Percentiles rank a stretch among this genome's conserved stretches.
phyloP scores from a whole-genome alignment of 1,140 invertebrate species.

The Drosophila willistoni region DNA sequence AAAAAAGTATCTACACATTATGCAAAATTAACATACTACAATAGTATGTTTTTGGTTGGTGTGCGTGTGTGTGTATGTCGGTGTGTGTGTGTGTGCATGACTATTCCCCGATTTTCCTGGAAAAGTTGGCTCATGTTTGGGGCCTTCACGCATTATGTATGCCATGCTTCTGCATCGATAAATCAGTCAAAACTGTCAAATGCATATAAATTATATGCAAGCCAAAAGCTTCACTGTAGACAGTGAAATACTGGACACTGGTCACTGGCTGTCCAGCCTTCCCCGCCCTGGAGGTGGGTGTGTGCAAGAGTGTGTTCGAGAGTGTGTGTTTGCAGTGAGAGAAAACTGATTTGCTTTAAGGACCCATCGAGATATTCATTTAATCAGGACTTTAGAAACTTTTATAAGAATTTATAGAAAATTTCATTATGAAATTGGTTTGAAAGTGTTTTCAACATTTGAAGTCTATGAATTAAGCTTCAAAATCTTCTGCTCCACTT shows the following conservation, averaged over 20 bases:
- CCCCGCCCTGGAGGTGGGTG: background rate
- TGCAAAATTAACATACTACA: slow-evolving; percentile 61
- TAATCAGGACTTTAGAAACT: background rate
- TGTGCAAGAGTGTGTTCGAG: background rate
- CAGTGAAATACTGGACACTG: slow-evolving; percentile 37
- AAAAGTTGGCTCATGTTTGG: slow-evolving; percentile 51
- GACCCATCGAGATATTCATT: background rate
- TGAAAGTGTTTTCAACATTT: too few species aligned
- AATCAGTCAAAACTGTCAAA: slow-evolving; percentile 81
- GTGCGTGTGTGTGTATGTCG: slow-evolving; percentile 9
- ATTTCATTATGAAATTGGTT: too few species aligned
- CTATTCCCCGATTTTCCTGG: slow-evolving; percentile 72
- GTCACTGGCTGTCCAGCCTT: slow-evolving; percentile 28
- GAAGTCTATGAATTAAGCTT: too few species aligned
- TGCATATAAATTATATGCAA: slow-evolving; percentile 81
- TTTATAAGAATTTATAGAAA: too few species aligned
- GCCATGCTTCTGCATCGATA: slow-evolving; percentile 78
- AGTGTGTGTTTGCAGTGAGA: background rate
- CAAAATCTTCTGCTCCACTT: too few species aligned
- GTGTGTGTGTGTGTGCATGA: slow-evolving; percentile 55
- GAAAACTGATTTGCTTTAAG: background rate
- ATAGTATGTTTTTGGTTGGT: slow-evolving; percentile 15
- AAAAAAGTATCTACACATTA: slow-evolving; percentile 50
- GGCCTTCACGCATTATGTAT: slow-evolving; percentile 74
- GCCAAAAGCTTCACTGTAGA: slow-evolving; percentile 53